A percentile compares a stretch with the other conserved stretches of the same genome.
phyloP scores from a whole-genome alignment of 2,113 vertebrate genomes.

The Vidua macroura region DNA sequence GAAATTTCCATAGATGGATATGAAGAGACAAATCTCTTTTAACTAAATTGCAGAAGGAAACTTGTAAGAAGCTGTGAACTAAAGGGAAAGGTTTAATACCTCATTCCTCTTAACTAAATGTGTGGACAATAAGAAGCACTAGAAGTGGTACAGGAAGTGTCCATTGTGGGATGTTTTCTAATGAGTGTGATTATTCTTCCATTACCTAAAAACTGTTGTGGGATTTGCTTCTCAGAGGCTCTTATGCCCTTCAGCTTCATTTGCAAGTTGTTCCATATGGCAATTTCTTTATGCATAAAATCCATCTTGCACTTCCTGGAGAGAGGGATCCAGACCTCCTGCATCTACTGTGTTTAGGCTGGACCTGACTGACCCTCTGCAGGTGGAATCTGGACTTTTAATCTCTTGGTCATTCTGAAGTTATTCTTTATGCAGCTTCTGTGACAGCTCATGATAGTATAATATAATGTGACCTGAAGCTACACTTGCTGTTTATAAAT shows the following conservation, averaged over 20 bases:
- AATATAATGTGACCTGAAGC: neutral
- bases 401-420: neutral
- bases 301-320: neutral
- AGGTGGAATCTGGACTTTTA: neutral
- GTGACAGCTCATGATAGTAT: neutral
- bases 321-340: neutral
- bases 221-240: neutral
- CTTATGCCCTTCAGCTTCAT: neutral
- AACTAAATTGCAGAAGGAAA: neutral
- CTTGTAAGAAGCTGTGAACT: neutral
- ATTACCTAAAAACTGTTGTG: neutral
- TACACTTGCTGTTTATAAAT: neutral
- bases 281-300: neutral
- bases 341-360: neutral
- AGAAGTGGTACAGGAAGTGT: neutral
- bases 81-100: neutral
- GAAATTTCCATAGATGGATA: neutral
- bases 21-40: neutral
- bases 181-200: neutral
- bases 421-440: neutral
- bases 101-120: neutral
- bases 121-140: neutral
- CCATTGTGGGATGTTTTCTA: neutral
- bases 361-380: neutral
- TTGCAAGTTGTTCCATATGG: neutral